Evolutionary conservation across 2,888 invertebrate genomes (phyloP).

Genomic region (Achlya flavicornis): DNA sequence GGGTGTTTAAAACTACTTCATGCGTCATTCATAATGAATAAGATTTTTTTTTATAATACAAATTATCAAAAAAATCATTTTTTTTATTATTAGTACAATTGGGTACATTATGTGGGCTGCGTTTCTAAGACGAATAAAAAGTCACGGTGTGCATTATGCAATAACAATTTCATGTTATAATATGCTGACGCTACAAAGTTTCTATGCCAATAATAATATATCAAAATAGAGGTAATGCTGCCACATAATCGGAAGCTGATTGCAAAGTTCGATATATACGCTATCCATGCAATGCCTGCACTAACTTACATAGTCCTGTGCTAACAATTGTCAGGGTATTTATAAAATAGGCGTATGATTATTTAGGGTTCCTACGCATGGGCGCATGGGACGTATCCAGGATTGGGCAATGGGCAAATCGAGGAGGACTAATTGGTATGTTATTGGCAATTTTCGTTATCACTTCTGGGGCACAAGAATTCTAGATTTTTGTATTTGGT

Average conservation of each 20-base stretch:
- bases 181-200: constrained; percentile 21
- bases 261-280: background rate
- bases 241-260: constrained; percentile 23
- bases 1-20: too few species aligned
- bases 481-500: too few species aligned
- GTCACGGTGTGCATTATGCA: too few species aligned
- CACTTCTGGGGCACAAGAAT: too few species aligned
- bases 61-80: too few species aligned
- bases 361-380: background rate
- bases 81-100: too few species aligned
- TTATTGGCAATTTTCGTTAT: background rate
- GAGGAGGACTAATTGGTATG: background rate
- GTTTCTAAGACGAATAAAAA: too few species aligned
- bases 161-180: too few species aligned
- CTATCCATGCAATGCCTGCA: background rate
- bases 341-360: background rate
- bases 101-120: too few species aligned
- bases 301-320: background rate
- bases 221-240: constrained; percentile 31
- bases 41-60: too few species aligned
- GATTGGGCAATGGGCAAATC: background rate
- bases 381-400: background rate
- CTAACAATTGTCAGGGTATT: background rate
- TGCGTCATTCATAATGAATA: too few species aligned
- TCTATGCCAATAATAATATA: constrained; percentile 33